phyloP scores from a whole-genome alignment of 1,140 invertebrate genomes.

The Lamellibrachia luymesi region DNA sequence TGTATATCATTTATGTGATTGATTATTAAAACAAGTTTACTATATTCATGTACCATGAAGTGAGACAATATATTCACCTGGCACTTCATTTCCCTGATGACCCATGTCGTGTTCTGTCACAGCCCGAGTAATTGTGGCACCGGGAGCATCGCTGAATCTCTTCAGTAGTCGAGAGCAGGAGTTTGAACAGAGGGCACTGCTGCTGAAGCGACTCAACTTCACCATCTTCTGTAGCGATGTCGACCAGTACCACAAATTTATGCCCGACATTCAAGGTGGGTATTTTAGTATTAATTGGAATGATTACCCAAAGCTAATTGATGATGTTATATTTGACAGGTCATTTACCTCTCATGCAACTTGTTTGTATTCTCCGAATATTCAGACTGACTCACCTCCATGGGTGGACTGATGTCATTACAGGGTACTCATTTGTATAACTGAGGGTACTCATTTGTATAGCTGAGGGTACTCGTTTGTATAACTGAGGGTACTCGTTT shows the following conservation, averaged over 20 bases:
- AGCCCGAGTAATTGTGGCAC: slow-evolving; percentile 77
- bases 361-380: no score
- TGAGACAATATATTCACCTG: not conserved
- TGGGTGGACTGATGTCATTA: no score
- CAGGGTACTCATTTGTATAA: no score
- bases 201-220: slow-evolving; percentile 85
- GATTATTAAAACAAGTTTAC: not conserved
- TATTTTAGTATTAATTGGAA: no score
- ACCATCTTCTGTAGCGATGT: slow-evolving; percentile 88
- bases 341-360: no score
- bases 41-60: not conserved
- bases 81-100: not conserved
- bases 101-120: slow-evolving; percentile 31
- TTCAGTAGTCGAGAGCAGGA: slow-evolving; percentile 84
- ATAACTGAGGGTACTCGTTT: no score
- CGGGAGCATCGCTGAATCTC: slow-evolving; percentile 71
- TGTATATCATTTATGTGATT: not conserved
- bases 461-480: no score
- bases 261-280: slow-evolving; percentile 90
- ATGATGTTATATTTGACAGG: no score
- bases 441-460: no score
- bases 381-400: no score
- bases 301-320: no score
- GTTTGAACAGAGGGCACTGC: slow-evolving; percentile 81
- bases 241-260: slow-evolving; percentile 89